Conservation (phyloP, 2,888 invertebrate genomes). For the Phyllotreta striolata region DNA sequence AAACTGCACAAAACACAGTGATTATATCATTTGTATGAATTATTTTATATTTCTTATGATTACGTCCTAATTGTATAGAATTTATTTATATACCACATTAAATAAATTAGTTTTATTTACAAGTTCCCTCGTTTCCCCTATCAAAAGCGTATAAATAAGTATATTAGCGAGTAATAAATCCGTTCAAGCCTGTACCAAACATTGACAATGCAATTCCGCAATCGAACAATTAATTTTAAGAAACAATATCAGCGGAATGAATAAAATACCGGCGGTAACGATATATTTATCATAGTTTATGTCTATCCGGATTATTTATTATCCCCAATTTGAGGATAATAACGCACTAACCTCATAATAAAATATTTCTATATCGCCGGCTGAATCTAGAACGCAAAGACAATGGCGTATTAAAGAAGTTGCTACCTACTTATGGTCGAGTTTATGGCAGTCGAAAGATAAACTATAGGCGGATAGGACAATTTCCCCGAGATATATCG, state of each 20-base stretch:
- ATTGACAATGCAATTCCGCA: conserved; percentile 25
- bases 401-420: conserved; percentile 31
- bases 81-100: too few species aligned
- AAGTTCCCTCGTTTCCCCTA: conserved; percentile 1
- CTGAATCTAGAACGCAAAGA: conserved; percentile 32
- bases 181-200: conserved; percentile 11
- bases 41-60: too few species aligned
- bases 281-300: conserved; percentile 36
- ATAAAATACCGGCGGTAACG: conserved; percentile 31
- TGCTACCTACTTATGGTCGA: conserved; percentile 24
- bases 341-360: conserved; percentile 32
- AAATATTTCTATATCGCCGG: conserved; percentile 32
- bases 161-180: conserved; percentile 16
- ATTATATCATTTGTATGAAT: too few species aligned
- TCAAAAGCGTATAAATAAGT: background rate
- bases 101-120: too few species aligned
- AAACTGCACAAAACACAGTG: too few species aligned
- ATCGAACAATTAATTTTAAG: conserved; percentile 35
- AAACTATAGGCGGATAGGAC: conserved; percentile 17
- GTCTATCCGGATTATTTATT: conserved; percentile 31
- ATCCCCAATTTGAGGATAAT: conserved; percentile 33
- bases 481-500: background rate
- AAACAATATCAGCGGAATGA: conserved; percentile 27
- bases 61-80: too few species aligned
- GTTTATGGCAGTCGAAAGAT: conserved; percentile 19